Conservation (phyloP, 2,888 invertebrate genomes). For the Pemphredon lugubris region DNA sequence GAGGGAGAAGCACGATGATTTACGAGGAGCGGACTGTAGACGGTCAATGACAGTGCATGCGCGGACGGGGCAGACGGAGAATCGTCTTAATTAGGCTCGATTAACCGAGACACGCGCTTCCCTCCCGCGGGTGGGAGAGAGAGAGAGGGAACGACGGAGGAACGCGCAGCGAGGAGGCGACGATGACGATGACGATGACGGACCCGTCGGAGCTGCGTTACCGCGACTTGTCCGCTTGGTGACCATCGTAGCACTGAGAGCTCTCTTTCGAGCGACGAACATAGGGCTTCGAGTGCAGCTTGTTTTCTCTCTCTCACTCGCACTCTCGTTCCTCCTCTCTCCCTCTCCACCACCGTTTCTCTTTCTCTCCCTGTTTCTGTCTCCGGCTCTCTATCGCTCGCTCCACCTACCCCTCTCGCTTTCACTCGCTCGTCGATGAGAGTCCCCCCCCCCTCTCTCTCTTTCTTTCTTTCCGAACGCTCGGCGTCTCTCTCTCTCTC, state of each 20-base stretch:
- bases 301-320: conserved; percentile 47
- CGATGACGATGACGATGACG: too few species aligned
- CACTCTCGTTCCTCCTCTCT: conserved; percentile 17
- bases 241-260: conserved; percentile 79
- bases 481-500: too few species aligned
- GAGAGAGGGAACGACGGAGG: conserved; percentile 8
- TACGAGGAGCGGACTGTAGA: conserved; percentile 47
- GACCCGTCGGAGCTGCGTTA: conserved; percentile 28
- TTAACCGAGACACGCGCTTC: conserved; percentile 56
- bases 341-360: conserved; percentile 8
- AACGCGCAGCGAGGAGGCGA: conserved; percentile 1
- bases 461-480: conserved; percentile 13
- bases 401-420: conserved; percentile 25
- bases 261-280: conserved; percentile 69
- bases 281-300: conserved; percentile 70
- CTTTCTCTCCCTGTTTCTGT: neutral
- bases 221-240: conserved; percentile 74
- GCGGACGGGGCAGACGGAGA: conserved; percentile 23
- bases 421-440: conserved; percentile 7
- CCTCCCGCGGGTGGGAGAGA: conserved; percentile 11
- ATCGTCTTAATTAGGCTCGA: conserved; percentile 64
- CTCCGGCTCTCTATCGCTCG: neutral
- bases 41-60: conserved; percentile 63
- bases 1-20: conserved; percentile 51
- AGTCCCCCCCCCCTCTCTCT: conserved; percentile 8